Evolutionary conservation across 2,113 vertebrate species (phyloP), one percentile per base, ranked within the genome.

Genomic region (Ornithorhynchus anatinus): DNA sequence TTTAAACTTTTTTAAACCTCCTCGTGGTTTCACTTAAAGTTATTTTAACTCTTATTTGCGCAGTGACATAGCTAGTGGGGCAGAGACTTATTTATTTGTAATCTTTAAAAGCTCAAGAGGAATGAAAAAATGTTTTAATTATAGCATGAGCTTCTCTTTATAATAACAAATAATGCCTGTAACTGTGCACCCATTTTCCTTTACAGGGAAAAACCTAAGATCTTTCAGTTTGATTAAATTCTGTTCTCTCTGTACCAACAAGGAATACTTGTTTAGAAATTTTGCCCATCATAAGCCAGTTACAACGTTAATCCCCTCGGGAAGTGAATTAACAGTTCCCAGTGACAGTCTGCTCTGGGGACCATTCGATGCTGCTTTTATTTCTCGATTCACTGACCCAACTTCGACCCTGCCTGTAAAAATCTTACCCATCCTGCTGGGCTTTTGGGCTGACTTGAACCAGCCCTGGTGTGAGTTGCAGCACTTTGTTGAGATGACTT

Each of bases 361-460:
- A n/a, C n/a, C n/a, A 51, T 69, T 72, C 33, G 25, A 10, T 40
- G 2, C 63, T 14, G 50, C 7, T 51, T 67, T 67, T 59, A 36
- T 33, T 66, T 74, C 53, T 25, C 60, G n/a, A n/a, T n/a, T 68
- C 7, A 66, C 6, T 58, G 60, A 37, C 47, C 60, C 56, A 53
- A 32, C 25, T 63, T 36, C 39, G 5, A 27, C 47, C 25, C 29
- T 48, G 13, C 17, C 10, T 69, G 11, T 74, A 70, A 72, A 72
- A 42, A 44, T 56, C 65, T 81, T 52, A 1, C 56, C 42, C 52
- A 63, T 70, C 65, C 38, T 72, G 43, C 38, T 73, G 67, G 15
- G 29, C 60, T 53, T 67, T 71, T 50, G 25, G 25, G 25, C 35
- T 54, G 31, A 69, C 23, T 15, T 71, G 63, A 59, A 31, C n/a